Base-by-base conservation (phyloP, 1,140 invertebrate species). In the Orchesella cincta region DNA sequence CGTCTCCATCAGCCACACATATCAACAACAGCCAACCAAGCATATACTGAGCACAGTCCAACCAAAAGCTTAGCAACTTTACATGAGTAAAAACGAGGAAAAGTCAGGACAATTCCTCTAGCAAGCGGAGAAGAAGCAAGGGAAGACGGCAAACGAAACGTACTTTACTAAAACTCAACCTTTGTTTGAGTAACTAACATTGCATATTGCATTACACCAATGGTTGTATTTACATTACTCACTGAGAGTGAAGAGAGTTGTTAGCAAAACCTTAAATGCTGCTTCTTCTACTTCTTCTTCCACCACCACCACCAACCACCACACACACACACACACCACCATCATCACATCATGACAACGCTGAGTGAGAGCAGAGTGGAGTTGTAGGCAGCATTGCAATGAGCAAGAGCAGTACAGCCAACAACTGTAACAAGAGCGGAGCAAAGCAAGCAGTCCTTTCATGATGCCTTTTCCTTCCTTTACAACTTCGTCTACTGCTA, bases 381-480 rank as follows among this genome's bases (percentile, higher is more conserved):
- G 39, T 20, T 46, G 20, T 20, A 20, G 8, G 39, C 39, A 46
- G 8, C 20, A 46, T 46, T 46, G 39, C 39, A 20, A n/a, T n/a
- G n/a, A n/a, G n/a, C n/a, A n/a, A n/a, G n/a, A n/a, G n/a, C n/a
- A n/a, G n/a, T n/a, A n/a, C 8, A 46, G 39, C 39, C 39, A 46
- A 46, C 39, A 46, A 46, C 39, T 46, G 39, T 46, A 46, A 46
- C 39, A 46, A 46, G 39, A 46, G 39, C 20, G 39, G 39, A 46
- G 39, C 8, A 46, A 46, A 20, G 39, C 39, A 46, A 20, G 39
- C 8, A 46, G 39, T 46, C 8, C 8, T 67, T 67, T 33, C 26
- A 33, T 67, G 62, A 67, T 67, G 62, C 62, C 62, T 31, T 67
- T 46, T 67, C 54, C 31, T 67, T 67, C 31, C 54, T 67, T 33